A percentile compares a stretch with the other conserved stretches of the same genome.
Conservation (phyloP, 2,113 vertebrate genomes). For the Tricholaema leucomelas region DNA sequence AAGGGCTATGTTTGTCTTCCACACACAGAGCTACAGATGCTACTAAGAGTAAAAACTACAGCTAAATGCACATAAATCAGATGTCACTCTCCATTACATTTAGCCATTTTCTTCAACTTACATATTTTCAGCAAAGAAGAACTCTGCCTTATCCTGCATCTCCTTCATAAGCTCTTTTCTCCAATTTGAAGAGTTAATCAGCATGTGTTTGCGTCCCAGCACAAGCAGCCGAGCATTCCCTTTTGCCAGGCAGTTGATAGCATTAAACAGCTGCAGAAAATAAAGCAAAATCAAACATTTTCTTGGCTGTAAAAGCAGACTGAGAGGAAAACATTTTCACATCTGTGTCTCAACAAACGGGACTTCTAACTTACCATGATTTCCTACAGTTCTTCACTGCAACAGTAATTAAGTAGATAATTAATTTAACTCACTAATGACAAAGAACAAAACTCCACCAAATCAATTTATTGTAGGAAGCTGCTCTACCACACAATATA, state of each 20-base stretch:
- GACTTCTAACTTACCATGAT: background rate
- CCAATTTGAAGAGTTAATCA: conserved; percentile 75
- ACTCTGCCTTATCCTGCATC: conserved; percentile 85
- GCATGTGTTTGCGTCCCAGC: conserved; percentile 96
- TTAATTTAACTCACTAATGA: background rate
- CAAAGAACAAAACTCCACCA: background rate
- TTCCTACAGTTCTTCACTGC: background rate
- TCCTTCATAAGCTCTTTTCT: conserved; percentile 77
- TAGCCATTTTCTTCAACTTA: conserved; percentile 71
- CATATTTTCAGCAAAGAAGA: conserved; percentile 96
- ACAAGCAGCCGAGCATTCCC: conserved; percentile 83
- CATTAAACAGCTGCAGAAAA: conserved; percentile 82
- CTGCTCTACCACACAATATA: background rate
- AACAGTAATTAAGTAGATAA: background rate
- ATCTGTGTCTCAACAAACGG: background rate
- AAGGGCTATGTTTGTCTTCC: background rate
- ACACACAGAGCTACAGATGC: background rate
- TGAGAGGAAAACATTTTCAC: background rate
- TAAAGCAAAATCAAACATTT: conserved; percentile 29
- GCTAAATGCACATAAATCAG: background rate
- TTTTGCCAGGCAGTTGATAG: conserved; percentile 80
- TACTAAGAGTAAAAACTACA: background rate
- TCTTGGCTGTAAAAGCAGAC: background rate
- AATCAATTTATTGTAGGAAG: background rate
- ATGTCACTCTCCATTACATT: background rate